Conservation (phyloP, 1,140 invertebrate genomes). For the Drosophila murphyi region DNA sequence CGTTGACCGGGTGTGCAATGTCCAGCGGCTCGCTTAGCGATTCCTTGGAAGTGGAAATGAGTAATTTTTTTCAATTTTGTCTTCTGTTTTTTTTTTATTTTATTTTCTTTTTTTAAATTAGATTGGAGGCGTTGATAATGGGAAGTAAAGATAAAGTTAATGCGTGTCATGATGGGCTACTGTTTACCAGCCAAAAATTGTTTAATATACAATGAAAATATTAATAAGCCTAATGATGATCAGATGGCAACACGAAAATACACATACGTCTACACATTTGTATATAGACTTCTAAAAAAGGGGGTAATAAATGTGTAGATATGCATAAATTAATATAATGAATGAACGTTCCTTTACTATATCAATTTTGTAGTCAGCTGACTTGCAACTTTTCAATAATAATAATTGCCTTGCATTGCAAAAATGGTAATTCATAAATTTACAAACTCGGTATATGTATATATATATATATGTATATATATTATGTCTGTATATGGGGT, state of each 20-base stretch:
- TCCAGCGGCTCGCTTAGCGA: conserved; percentile 61
- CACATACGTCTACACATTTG: not conserved
- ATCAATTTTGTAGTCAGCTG: not conserved
- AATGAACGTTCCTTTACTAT: conserved; percentile 34
- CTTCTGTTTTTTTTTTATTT: conserved; percentile 38
- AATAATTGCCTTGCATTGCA: not conserved
- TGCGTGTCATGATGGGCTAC: conserved; percentile 46
- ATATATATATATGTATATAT: too few relatives aligned
- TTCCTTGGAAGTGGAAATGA: conserved; percentile 84
- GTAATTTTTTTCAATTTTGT: conserved; percentile 76
- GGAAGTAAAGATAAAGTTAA: conserved; percentile 42
- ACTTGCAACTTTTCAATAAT: conserved; percentile 5
- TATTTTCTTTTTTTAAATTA: conserved; percentile 56
- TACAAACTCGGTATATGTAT: too few relatives aligned
- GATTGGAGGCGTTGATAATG: conserved; percentile 74
- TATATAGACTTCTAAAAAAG: not conserved
- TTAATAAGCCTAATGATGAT: conserved; percentile 50
- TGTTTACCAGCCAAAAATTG: conserved; percentile 26
- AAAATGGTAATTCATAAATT: conserved; percentile 19
- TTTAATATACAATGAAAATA: conserved; percentile 36
- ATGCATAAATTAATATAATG: conserved; percentile 39
- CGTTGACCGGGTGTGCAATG: conserved; percentile 44
- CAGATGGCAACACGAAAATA: conserved; percentile 21
- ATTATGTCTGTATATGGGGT: too few relatives aligned
- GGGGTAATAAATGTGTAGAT: conserved; percentile 14